Evolutionary conservation across 2,888 invertebrate genomes (phyloP), one percentile per base, ranked within the genome.

Genomic region (Parapristionchus giblindavisi): DNA sequence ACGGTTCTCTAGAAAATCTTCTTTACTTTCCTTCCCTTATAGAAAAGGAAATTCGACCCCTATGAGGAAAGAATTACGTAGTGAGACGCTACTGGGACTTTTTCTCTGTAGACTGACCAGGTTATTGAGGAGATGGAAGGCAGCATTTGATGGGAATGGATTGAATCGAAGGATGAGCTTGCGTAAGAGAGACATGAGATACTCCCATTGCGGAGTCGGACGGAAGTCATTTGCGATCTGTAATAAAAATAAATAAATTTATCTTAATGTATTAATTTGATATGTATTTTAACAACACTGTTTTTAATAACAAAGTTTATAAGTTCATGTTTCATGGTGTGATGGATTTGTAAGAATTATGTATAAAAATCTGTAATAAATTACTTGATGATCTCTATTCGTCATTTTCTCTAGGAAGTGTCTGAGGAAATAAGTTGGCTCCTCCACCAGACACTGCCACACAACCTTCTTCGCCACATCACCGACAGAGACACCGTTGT

Each of bases 371-470:
- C 38, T n/a, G 48, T 38, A 21, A 38, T 27, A 54, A 1, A 61
- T 56, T 66, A 85, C 87, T 80, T 88, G 89, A 83, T 88, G 87
- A 43, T 89, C 89, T 72, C 88, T 88, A 80, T 88, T 86, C 2
- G 99, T 99, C 3, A 99, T 89, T 54, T 96, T 92, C 89, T 99
- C 99, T 56, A 99, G 91, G 61, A 99, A 95, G 88, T 97, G 96
- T 21, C 87, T 76, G 54, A 99, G 91, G 89, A 98, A 99, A 0
- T 99, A 89, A 0, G 96, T 94, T 0, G 97, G 95, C 87, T 99
- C 99, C 90, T 99, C 99, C 0, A 98, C 97, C 60, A 99, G 91
- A 88, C 98, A 99, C 79, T 93, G 93, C 98, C 98, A 98, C 82
- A 98, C 95, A 0, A 96, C 95, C 91, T 96, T 94, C 89, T 95